A percentile compares a stretch with the other conserved stretches of the same genome.
Conservation (phyloP, 2,113 vertebrate genomes). For the Muscicapa adusta region DNA sequence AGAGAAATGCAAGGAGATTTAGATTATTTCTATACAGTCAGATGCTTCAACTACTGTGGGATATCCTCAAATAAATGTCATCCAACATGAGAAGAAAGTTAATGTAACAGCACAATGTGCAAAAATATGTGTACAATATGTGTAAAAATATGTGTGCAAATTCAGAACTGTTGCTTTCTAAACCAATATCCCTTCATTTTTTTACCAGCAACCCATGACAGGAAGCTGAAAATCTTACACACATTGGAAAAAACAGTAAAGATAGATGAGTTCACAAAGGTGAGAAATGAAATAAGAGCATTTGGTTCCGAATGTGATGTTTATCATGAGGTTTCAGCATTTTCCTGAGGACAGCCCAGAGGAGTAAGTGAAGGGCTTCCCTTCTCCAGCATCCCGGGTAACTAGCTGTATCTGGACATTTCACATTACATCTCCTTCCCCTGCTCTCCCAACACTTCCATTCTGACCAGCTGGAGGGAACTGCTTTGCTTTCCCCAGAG, state of each 20-base stretch:
- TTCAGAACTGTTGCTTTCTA: constrained; percentile 12
- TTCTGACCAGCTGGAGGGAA: background rate
- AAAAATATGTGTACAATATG: background rate
- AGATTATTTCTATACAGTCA: background rate
- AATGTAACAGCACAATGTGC: background rate
- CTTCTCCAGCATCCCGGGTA: background rate
- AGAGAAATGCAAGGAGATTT: background rate
- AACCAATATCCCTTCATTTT: constrained; percentile 13
- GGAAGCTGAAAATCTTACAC: constrained; percentile 36
- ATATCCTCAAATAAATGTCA: background rate
- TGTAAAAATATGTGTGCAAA: background rate
- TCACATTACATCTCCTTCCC: background rate
- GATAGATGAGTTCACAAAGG: constrained; percentile 65
- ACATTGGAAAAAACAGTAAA: constrained; percentile 43
- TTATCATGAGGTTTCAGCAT: background rate
- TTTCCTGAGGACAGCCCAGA: background rate
- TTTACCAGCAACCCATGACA: constrained; percentile 13
- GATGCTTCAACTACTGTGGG: background rate
- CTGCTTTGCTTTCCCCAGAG: background rate
- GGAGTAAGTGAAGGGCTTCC: background rate
- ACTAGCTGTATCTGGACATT: background rate
- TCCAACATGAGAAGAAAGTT: background rate
- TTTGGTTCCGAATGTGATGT: background rate
- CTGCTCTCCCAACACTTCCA: background rate
- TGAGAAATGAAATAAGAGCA: constrained; percentile 41